Base-by-base conservation (phyloP, 1,140 invertebrate genomes). In the Oryctes rhinoceros region DNA sequence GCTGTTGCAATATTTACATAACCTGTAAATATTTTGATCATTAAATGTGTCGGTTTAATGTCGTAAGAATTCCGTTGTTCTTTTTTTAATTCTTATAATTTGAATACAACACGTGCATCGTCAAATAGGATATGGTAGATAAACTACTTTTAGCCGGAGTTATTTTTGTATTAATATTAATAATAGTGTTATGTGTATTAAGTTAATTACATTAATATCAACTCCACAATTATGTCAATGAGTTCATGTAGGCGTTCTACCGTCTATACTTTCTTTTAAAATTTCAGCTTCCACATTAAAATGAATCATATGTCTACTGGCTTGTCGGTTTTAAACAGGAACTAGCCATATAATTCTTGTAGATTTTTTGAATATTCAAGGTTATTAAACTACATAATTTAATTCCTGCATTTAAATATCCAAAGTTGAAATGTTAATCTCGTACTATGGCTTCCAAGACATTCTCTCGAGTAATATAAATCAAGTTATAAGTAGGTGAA, bases 371-470 rank as follows among this genome's bases (percentile, higher is more conserved):
- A 67, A 67, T 30, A 67, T 67, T 35, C 65, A 67, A 67, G 65
- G 65, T 67, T 67, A 67, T 67, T 67, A 67, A 67, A 67, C 65
- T 67, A 35, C 65, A 67, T 67, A 67, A 67, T 67, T 30, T 24
- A 53, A 48, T 48, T 9, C 47, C 13, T 15, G 49, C 49, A 53
- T 53, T 53, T 53, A 53, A 53, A 53, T 15, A 53, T 13, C 49
- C n/a, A 44, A 53, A 53, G 49, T 53, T 44, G 39, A 44, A 44
- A 44, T 44, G 39, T 44, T 44, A 44, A 44, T 44, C 5, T 3
- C 39, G 5, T 44, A 3, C 39, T 10, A 44, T 3, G 9, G 39
- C 39, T 10, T 10, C 0, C 0, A 7, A 44, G 39, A 44, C 39
- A 44, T 44, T 44, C 39, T 44, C 39, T 44, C 9, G 5, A 44